Evolutionary conservation across 2,888 invertebrate genomes (phyloP), one percentile per base, ranked within the genome.

Genomic region (Leucophenga montana): DNA sequence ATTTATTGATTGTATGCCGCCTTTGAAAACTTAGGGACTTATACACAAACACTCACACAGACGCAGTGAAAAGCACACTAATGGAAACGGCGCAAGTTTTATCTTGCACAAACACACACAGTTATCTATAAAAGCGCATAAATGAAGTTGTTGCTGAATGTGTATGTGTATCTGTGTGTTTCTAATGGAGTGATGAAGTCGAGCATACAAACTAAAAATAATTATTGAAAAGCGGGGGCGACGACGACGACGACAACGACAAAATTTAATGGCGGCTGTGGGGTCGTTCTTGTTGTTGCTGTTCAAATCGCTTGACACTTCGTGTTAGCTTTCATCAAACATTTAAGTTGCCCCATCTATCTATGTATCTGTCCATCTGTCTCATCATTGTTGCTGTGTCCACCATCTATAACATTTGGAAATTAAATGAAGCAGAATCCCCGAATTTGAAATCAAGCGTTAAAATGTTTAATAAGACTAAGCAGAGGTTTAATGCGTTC

Each of bases 1-100:
- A 85, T 83, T 85, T 83, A 83, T 83, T 85, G 83, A 83, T 85
- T 83, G 79, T 78, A 33, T 31, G 56, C 54, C 68, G 72, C 68
- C 79, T 75, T 70, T 74, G 71, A 72, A 71, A 71, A 67, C n/a
- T 56, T 18, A 70, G 50, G 75, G 72, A 75, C 70, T 71, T 54
- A 75, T 62, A 72, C 67, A 64, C 54, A 68, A 62, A 72, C 53
- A 48, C 50, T 44, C 14, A 68, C 33, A 66, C 20, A 66, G 20
- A 53, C 9, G 70, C 11, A 71, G 44, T 67, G 44, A 65, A 16
- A 56, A 73, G 54, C 69, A 75, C 73, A 84, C 80, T 80, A 57
- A 57, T 31, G 50, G 50, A n/a, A 50, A 50, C 1, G 50, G 13
- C n/a, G 48, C 48, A 56, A 31, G 18, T 64, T 64, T 22, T 64